phyloP scores from a whole-genome alignment of 2,888 invertebrate genomes.

The Chelonus formosanus region DNA sequence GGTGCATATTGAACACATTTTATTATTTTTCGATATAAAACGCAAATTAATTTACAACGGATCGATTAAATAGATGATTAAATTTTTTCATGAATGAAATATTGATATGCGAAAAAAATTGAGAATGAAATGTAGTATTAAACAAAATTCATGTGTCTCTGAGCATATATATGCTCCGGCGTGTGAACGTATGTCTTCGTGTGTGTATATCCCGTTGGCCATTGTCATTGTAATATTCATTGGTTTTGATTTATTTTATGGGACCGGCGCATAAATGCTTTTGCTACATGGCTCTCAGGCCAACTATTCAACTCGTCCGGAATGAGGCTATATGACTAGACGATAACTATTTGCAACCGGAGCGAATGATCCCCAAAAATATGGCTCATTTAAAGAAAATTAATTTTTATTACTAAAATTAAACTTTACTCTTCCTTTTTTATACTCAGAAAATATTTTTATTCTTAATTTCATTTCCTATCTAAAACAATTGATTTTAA shows the following conservation, averaged over 20 bases:
- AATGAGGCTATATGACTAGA: slow-evolving; percentile 25
- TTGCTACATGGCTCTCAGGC: slow-evolving; percentile 43
- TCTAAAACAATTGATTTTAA: no score
- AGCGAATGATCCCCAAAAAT: slow-evolving; percentile 36
- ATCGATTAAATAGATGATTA: background rate
- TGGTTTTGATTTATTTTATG: slow-evolving; percentile 57
- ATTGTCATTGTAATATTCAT: slow-evolving; percentile 57
- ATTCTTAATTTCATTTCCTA: no score
- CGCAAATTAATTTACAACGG: no score
- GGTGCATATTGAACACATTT: no score
- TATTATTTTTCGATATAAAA: no score
- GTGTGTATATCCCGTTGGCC: slow-evolving; percentile 32
- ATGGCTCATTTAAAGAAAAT: background rate
- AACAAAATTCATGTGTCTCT: slow-evolving; percentile 3
- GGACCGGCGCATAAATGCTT: slow-evolving; percentile 48
- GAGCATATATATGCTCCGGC: slow-evolving; percentile 3
- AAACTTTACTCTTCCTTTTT: no score
- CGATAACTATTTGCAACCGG: slow-evolving; percentile 25
- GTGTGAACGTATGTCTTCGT: background rate
- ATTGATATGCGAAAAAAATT: background rate
- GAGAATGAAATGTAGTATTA: slow-evolving; percentile 14
- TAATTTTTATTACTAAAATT: no score
- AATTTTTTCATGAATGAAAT: background rate
- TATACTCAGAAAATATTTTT: no score
- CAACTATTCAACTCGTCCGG: slow-evolving; percentile 22